Evolutionary conservation across 2,888 invertebrate genomes (phyloP).

Genomic region (Rhingia campestris): DNA sequence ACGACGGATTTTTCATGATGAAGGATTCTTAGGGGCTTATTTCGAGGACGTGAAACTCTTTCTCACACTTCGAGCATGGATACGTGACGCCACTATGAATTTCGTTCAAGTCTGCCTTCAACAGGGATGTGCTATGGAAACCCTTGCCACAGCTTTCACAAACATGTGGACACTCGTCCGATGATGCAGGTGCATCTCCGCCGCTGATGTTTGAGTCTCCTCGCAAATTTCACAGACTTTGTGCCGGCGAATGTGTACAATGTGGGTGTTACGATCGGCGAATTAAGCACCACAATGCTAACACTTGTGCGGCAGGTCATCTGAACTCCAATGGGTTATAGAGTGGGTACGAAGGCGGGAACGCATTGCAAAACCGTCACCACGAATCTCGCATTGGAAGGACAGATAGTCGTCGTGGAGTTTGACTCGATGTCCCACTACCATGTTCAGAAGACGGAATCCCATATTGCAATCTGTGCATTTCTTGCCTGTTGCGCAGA

Average conservation of each 20-base stretch:
- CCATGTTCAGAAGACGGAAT: constrained; percentile 54
- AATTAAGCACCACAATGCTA: constrained; percentile 49
- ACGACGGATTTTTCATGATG: no score
- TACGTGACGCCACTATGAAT: constrained; percentile 37
- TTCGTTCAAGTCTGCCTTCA: constrained; percentile 47
- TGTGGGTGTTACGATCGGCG: constrained; percentile 23
- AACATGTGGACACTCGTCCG: constrained; percentile 23
- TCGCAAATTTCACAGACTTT: constrained; percentile 46
- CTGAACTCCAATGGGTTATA: constrained; percentile 32
- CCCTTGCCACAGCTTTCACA: constrained; percentile 54
- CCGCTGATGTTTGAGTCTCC: background rate
- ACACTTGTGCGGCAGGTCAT: constrained; percentile 46
- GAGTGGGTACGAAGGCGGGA: constrained; percentile 41
- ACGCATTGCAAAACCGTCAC: constrained; percentile 49
- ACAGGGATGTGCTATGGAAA: constrained; percentile 10
- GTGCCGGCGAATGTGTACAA: constrained; percentile 38
- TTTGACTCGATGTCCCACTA: constrained; percentile 50
- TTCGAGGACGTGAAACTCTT: no score
- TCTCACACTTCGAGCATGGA: constrained; percentile 23
- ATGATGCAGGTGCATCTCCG: constrained; percentile 35
- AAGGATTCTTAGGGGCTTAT: no score
- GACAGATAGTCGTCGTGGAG: constrained; percentile 48
- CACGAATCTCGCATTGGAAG: constrained; percentile 59
- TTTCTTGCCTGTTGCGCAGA: constrained; percentile 47
- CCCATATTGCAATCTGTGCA: constrained; percentile 61